Evolutionary conservation across 2,797 vertebrate species (phyloP).

Genomic region (Orestias chungarensis): DNA sequence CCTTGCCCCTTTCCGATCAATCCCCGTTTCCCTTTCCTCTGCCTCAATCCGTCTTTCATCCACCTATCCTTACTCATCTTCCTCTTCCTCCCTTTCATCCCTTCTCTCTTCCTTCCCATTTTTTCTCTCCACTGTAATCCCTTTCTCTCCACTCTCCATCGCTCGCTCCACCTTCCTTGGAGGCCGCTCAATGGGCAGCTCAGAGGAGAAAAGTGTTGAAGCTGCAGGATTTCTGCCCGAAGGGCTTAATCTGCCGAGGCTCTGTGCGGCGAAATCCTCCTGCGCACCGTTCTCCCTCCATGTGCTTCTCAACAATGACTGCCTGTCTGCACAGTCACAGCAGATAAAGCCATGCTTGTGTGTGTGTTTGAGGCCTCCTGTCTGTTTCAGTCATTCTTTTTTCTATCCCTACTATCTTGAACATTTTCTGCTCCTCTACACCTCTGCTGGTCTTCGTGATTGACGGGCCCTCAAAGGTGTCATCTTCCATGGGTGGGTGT

Average conservation of each 20-base stretch:
- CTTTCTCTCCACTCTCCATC: constrained; percentile 9
- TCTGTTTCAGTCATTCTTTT: constrained; percentile 48
- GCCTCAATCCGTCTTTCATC: constrained; percentile 54
- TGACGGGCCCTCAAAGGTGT: constrained; percentile 54
- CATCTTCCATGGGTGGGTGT: constrained; percentile 39
- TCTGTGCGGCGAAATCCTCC: constrained; percentile 66
- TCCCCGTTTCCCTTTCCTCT: constrained; percentile 20
- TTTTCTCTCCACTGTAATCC: constrained; percentile 18
- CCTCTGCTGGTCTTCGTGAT: constrained; percentile 42
- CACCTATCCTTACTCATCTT: constrained; percentile 19
- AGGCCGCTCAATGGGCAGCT: constrained; percentile 69
- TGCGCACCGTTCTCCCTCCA: constrained; percentile 54
- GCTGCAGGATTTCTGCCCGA: constrained; percentile 74
- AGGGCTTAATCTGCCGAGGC: constrained; percentile 73
- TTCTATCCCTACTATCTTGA: constrained; percentile 41
- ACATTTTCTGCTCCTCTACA: constrained; percentile 40
- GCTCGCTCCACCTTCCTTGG: constrained; percentile 51
- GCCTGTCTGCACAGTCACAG: constrained; percentile 57
- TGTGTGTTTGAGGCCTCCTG: constrained; percentile 29
- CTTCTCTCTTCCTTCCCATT: constrained; percentile 9
- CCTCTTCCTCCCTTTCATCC: constrained; percentile 22
- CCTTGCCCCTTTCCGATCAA: constrained; percentile 35
- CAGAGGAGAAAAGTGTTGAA: constrained; percentile 72
- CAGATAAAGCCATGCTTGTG: constrained; percentile 64
- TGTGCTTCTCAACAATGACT: constrained; percentile 60